phyloP scores from a whole-genome alignment of 2,888 invertebrate genomes.

The Cryptocephalus primarius region DNA sequence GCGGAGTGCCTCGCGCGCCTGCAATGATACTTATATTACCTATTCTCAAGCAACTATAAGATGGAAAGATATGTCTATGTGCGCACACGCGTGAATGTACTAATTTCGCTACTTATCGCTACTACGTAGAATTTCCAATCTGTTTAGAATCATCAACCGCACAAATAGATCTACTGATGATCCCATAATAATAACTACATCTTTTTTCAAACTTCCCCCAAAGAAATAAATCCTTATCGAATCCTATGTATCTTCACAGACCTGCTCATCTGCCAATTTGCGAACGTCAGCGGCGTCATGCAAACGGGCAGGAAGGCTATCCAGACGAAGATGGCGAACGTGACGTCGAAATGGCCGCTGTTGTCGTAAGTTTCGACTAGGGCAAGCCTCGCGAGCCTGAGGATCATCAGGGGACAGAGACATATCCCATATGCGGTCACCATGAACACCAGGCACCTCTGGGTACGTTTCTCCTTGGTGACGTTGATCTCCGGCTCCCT shows the following conservation, averaged over 20 bases:
- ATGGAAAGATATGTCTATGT: too few species aligned
- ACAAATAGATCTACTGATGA: too few species aligned
- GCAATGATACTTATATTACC: too few species aligned
- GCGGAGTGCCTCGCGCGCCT: too few species aligned
- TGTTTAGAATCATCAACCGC: too few species aligned
- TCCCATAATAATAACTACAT: too few species aligned
- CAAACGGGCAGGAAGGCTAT: conserved; percentile 57
- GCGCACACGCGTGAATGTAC: too few species aligned
- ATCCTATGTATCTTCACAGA: conserved; percentile 26
- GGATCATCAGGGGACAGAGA: conserved; percentile 53
- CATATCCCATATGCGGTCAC: conserved; percentile 54
- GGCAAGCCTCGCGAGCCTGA: conserved; percentile 49
- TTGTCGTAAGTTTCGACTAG: conserved; percentile 60
- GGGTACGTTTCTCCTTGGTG: conserved; percentile 51
- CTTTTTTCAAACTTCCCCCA: too few species aligned
- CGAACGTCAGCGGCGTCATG: conserved; percentile 53
- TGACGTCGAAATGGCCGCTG: conserved; percentile 54
- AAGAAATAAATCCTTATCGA: too few species aligned
- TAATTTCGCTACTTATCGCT: too few species aligned
- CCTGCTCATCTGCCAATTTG: conserved; percentile 53
- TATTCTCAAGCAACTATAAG: too few species aligned
- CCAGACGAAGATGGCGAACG: conserved; percentile 58
- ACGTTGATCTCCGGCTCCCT: conserved; percentile 47
- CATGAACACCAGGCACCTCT: conserved; percentile 56
- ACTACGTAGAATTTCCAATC: too few species aligned